phyloP scores from a whole-genome alignment of 2,888 invertebrate genomes.

The Psylliodes chrysocephalus region DNA sequence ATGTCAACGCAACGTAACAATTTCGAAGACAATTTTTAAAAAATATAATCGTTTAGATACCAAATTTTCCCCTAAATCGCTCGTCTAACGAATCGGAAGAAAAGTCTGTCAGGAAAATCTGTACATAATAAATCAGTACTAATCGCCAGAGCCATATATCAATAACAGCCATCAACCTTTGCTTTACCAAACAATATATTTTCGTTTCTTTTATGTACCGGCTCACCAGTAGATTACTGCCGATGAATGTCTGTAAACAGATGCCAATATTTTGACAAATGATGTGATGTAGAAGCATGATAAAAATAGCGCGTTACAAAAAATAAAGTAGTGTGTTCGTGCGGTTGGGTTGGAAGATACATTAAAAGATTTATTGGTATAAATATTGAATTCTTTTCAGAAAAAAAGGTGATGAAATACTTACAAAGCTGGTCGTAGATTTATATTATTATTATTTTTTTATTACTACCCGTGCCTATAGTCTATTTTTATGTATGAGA shows the following conservation, averaged over 20 bases:
- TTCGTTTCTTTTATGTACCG: slow-evolving; percentile 17
- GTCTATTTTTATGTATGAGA: no score
- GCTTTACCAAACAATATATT: slow-evolving; percentile 28
- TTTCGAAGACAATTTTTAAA: no score
- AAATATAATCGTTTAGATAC: no score
- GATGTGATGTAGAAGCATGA: slow-evolving; percentile 18
- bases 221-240: slow-evolving; percentile 23
- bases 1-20: no score
- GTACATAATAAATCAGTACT: slow-evolving; percentile 27
- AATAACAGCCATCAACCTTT: slow-evolving; percentile 21
- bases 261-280: slow-evolving; percentile 38
- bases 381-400: background rate
- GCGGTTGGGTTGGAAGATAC: background rate
- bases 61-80: background rate
- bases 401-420: no score
- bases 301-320: background rate
- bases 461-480: no score
- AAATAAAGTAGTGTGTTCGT: background rate
- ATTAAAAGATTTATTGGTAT: background rate
- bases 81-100: background rate
- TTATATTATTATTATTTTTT: no score
- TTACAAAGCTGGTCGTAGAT: no score
- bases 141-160: slow-evolving; percentile 28
- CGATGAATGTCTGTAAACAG: slow-evolving; percentile 35
- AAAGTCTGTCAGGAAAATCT: slow-evolving; percentile 13